Evolutionary conservation across 37 sponge, comb jelly and placozoan species (phyloP).

Genomic region (Ephydatia muelleri): DNA sequence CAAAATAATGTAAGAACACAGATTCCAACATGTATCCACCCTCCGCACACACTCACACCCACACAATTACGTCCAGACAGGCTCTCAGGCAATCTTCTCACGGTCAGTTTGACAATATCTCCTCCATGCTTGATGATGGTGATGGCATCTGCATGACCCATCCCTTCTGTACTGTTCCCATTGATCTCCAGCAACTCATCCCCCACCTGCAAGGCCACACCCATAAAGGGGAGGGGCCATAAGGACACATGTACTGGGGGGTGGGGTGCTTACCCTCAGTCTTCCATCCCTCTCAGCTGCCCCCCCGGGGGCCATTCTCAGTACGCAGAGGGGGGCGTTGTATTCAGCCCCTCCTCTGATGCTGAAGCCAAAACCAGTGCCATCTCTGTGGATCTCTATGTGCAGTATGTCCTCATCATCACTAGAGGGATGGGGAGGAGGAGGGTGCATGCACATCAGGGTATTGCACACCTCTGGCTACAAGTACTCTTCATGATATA

Average conservation of each 20-base stretch:
- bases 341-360: slow-evolving; percentile 95
- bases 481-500: too few relatives aligned
- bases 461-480: too few relatives aligned
- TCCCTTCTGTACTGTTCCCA: slow-evolving; percentile 78
- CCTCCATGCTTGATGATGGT: slow-evolving; percentile 89
- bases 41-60: too few relatives aligned
- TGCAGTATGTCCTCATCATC: slow-evolving; percentile 80
- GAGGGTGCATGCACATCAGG: not conserved
- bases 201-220: slow-evolving; percentile 61
- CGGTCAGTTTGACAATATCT: slow-evolving; percentile 65
- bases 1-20: too few relatives aligned
- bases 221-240: not conserved
- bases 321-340: slow-evolving; percentile 85
- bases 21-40: too few relatives aligned
- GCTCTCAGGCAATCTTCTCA: slow-evolving; percentile 65
- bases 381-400: slow-evolving; percentile 76
- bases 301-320: slow-evolving; percentile 88
- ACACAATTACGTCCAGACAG: not conserved
- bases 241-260: too few relatives aligned
- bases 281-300: slow-evolving; percentile 88
- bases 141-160: slow-evolving; percentile 92
- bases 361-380: slow-evolving; percentile 94
- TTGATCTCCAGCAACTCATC: slow-evolving; percentile 97
- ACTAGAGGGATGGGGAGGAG: slow-evolving; percentile 38
- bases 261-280: slow-evolving; percentile 64